These are phyloP conservation scores for Strigops habroptila DNA, from an alignment of 2,113 vertebrate genomes.

Conservation along the genomic window DNA sequence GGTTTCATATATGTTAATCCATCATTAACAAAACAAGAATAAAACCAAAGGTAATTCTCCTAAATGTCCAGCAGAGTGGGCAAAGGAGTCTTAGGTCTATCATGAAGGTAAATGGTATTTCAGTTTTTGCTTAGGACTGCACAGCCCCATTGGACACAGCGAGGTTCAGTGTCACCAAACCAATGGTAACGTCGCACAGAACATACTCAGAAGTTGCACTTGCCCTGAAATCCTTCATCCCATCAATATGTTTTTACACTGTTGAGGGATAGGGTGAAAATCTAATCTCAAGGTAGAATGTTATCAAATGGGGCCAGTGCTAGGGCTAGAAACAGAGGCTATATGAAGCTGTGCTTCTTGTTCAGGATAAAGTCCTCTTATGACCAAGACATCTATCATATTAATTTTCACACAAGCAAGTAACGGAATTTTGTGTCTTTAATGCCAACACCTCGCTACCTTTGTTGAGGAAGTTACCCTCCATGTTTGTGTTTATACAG, in stretches of 20 bases:
- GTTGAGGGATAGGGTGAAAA: background rate
- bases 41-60: background rate
- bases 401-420: background rate
- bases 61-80: background rate
- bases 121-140: background rate
- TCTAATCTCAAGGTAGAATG: background rate
- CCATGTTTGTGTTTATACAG: background rate
- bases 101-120: background rate
- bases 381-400: background rate
- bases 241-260: accelerated
- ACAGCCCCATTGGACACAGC: accelerated
- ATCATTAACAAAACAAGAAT: background rate
- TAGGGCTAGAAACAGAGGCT: background rate
- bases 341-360: accelerated
- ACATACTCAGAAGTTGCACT: accelerated
- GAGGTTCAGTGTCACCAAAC: background rate
- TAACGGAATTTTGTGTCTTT: background rate
- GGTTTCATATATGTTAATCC: background rate
- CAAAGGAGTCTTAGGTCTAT: background rate
- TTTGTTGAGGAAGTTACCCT: background rate
- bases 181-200: accelerated
- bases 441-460: background rate
- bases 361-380: background rate
- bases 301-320: background rate
- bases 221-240: background rate